Conservation (phyloP, 2,888 invertebrate genomes). For the Drosophila parthenogenetica region DNA sequence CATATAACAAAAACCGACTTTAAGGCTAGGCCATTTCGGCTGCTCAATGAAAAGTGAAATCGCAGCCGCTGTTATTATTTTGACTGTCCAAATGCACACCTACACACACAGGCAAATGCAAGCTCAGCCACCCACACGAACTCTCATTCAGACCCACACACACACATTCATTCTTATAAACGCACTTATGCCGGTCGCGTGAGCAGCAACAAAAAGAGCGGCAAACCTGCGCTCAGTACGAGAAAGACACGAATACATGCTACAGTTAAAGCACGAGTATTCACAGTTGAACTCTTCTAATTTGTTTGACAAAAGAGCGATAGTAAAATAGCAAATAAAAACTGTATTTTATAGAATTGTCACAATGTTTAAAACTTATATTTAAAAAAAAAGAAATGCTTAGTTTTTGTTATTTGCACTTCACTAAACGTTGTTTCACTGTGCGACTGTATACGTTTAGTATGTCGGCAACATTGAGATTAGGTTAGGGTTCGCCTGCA, state of each 20-base stretch:
- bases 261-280: conserved; percentile 19
- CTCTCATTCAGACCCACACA: conserved; percentile 22
- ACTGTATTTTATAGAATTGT: not conserved
- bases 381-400: no score
- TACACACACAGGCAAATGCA: conserved; percentile 3
- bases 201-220: conserved; percentile 70
- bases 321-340: not conserved
- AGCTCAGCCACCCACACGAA: not conserved
- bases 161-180: conserved; percentile 4
- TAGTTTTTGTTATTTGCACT: no score
- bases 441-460: conserved; percentile 40
- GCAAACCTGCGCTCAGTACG: conserved; percentile 71
- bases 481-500: conserved; percentile 72
- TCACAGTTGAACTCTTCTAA: conserved; percentile 27
- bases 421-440: conserved; percentile 23
- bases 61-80: conserved; percentile 67
- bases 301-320: not conserved
- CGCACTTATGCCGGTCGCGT: conserved; percentile 46
- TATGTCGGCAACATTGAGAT: conserved; percentile 65
- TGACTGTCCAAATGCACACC: conserved; percentile 55
- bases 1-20: conserved; percentile 18
- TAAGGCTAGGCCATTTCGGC: conserved; percentile 43
- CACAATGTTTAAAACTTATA: not conserved
- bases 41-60: conserved; percentile 71
- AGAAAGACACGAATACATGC: conserved; percentile 47